A percentile compares a stretch with the other conserved stretches of the same genome.
phyloP scores from a whole-genome alignment of 2,113 vertebrate species.

The Rostratula benghalensis region DNA sequence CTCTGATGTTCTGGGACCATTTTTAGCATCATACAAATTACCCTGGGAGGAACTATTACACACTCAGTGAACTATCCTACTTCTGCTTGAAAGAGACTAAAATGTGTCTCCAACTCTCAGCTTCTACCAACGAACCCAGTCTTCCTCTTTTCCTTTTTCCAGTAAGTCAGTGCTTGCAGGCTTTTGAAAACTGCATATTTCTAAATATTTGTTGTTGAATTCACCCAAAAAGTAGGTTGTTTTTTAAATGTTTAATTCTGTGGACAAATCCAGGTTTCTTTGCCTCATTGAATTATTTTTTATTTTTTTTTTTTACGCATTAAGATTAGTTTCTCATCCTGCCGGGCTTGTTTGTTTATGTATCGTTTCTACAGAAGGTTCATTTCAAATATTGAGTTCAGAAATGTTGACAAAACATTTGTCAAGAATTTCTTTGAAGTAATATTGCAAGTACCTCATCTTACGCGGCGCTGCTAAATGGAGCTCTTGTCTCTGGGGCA shows the following conservation, averaged over 20 bases:
- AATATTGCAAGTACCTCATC: neutral
- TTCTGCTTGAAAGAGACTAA: neutral
- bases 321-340: neutral
- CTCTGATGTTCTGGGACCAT: conserved; percentile 54
- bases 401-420: conserved; percentile 37
- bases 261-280: neutral
- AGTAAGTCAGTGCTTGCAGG: neutral
- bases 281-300: neutral
- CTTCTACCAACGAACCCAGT: neutral
- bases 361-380: neutral
- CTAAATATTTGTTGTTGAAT: neutral
- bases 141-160: neutral
- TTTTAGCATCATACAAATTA: conserved; percentile 56
- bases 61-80: conserved; percentile 14
- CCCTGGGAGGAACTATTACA: conserved; percentile 30
- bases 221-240: neutral
- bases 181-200: neutral
- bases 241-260: neutral
- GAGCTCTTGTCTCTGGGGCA: neutral
- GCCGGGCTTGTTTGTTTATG: neutral
- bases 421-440: conserved; percentile 31
- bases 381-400: neutral
- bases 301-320: neutral
- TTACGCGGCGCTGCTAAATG: neutral
- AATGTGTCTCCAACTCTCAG: neutral